Conservation (phyloP, 2,888 invertebrate species). For the Macrophya annulata region DNA sequence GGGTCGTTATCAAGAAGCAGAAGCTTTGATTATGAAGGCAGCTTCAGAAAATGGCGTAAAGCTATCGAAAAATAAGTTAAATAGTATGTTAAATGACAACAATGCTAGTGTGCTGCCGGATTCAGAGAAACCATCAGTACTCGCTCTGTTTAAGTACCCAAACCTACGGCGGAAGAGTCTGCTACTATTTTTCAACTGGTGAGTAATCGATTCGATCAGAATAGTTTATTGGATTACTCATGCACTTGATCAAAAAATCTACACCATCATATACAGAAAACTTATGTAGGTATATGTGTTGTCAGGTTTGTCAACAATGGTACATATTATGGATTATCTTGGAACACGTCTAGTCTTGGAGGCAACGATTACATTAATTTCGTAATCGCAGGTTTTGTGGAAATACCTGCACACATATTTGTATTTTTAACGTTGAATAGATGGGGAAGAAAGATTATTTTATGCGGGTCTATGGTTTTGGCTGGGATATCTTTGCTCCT, state of each 20-base stretch:
- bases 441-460: conserved; percentile 86
- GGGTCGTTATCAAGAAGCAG: conserved; percentile 84
- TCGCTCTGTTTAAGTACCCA: conserved; percentile 84
- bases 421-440: conserved; percentile 85
- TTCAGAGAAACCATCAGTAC: conserved; percentile 80
- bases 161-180: conserved; percentile 85
- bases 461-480: conserved; percentile 86
- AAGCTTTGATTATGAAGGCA: conserved; percentile 83
- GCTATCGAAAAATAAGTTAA: conserved; percentile 81
- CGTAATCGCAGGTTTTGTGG: conserved; percentile 88
- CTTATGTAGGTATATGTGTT: not conserved
- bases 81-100: conserved; percentile 79
- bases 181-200: conserved; percentile 89
- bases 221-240: not conserved
- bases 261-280: not conserved
- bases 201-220: conserved; percentile 64
- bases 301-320: conserved; percentile 87
- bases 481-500: conserved; percentile 83
- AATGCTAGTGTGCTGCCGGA: conserved; percentile 76
- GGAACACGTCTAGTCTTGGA: conserved; percentile 88
- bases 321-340: conserved; percentile 89
- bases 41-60: conserved; percentile 85
- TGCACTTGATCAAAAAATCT: not conserved
- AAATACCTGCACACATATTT: conserved; percentile 87
- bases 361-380: conserved; percentile 88